phyloP scores from a whole-genome alignment of 1,140 invertebrate species.

The Probaryconus sp. region DNA sequence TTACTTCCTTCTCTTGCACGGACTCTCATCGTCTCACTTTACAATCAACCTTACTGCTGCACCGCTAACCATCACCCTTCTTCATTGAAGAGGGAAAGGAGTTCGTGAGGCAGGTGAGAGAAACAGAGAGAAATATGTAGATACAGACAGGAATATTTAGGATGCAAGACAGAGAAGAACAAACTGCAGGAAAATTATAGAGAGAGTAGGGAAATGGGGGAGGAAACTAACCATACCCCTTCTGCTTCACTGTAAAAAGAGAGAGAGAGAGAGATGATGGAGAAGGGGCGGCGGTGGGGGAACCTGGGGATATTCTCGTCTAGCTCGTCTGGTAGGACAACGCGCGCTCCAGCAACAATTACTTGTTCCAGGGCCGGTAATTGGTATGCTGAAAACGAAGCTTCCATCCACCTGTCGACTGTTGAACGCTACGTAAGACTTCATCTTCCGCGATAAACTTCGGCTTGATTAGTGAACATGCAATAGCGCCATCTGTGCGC shows the following conservation, averaged over 20 bases:
- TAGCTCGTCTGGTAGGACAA: conserved; percentile 60
- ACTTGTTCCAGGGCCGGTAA: conserved; percentile 66
- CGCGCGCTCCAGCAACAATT: conserved; percentile 72
- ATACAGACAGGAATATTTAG: no score
- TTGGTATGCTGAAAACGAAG: conserved; percentile 71
- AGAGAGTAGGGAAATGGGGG: no score
- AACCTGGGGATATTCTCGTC: conserved; percentile 63
- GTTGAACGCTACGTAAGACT: conserved; percentile 65
- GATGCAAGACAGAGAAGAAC: no score
- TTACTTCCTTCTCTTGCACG: no score
- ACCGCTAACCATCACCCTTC: conserved; percentile 60
- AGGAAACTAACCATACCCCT: no score
- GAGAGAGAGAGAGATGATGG: no score
- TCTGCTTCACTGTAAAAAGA: no score
- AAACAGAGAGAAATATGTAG: no score
- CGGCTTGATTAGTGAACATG: conserved; percentile 48
- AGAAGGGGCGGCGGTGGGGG: no score
- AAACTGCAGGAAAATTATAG: no score
- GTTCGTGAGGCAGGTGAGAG: no score
- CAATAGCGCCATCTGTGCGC: conserved; percentile 5
- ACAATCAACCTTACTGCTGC: conserved; percentile 73
- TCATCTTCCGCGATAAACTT: conserved; percentile 59
- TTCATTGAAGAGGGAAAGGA: no score
- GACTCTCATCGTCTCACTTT: conserved; percentile 61
- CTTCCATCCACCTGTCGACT: conserved; percentile 69